Percentiles rank a stretch among this genome's conserved stretches.
Evolutionary conservation across 2,888 invertebrate species (phyloP).

Genomic region (Uloborus plumipes): DNA sequence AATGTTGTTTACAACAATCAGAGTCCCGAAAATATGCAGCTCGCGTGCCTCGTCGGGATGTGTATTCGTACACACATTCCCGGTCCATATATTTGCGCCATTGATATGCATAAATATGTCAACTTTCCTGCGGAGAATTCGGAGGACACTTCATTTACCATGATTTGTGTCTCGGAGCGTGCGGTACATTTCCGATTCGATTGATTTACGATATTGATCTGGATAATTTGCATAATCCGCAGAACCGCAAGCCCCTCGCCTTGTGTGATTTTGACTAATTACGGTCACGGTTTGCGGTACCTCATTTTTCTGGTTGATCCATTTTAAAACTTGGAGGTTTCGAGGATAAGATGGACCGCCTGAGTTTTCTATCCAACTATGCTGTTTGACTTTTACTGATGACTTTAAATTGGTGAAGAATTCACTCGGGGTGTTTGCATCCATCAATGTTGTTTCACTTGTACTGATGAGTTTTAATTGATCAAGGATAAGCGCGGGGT

Average conservation of each 20-base stretch:
- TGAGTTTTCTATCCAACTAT: no score
- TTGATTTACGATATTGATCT: slow-evolving; percentile 32
- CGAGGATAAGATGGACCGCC: neutral
- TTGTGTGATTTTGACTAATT: neutral
- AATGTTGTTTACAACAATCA: slow-evolving; percentile 29
- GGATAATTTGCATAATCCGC: slow-evolving; percentile 41
- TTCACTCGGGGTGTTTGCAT: no score
- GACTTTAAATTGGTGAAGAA: no score
- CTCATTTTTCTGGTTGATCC: slow-evolving; percentile 23
- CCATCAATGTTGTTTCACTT: no score
- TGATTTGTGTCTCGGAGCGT: slow-evolving; percentile 12
- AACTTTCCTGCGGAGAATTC: slow-evolving; percentile 5
- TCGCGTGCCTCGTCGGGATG: slow-evolving; percentile 1
- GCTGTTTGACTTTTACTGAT: no score
- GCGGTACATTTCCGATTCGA: slow-evolving; percentile 16
- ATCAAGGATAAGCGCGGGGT: no score
- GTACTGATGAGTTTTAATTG: no score
- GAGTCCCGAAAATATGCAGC: slow-evolving; percentile 4
- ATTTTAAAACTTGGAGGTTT: slow-evolving; percentile 26
- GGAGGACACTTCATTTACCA: slow-evolving; percentile 19
- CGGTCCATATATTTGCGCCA: neutral
- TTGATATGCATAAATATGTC: slow-evolving; percentile 20
- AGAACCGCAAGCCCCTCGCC: neutral
- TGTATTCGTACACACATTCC: neutral
- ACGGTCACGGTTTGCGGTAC: neutral